phyloP scores from a whole-genome alignment of 1,140 invertebrate genomes.

The Cherax quadricarinatus region DNA sequence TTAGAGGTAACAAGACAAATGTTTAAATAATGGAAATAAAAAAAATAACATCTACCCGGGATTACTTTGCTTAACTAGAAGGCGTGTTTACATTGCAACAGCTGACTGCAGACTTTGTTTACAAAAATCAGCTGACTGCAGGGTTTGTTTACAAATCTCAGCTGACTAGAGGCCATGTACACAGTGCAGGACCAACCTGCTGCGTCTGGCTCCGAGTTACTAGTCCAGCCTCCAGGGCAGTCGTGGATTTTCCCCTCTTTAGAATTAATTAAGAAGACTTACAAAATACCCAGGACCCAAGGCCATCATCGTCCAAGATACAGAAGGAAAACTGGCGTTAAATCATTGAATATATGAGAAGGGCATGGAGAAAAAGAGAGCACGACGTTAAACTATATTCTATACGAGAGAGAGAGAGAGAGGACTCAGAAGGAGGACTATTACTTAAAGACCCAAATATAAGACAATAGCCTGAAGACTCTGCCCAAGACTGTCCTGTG shows the following conservation, averaged over 20 bases:
- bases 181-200: neutral
- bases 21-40: no score
- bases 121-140: no score
- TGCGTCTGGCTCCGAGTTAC: no score
- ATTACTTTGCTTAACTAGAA: no score
- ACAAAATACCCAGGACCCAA: constrained; percentile 25
- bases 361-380: neutral
- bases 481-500: neutral
- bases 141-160: no score
- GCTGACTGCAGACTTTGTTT: no score
- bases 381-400: neutral
- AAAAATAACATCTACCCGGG: no score
- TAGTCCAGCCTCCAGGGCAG: no score
- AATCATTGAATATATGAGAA: neutral
- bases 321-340: neutral
- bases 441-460: neutral
- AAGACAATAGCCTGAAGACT: neutral
- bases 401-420: neutral
- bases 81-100: no score
- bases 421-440: neutral
- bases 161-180: neutral
- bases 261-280: neutral
- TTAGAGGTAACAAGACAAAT: no score
- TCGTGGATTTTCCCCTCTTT: neutral
- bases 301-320: constrained; percentile 33